Conservation (phyloP, 1,140 invertebrate species). For the Mactra quadrangularis region DNA sequence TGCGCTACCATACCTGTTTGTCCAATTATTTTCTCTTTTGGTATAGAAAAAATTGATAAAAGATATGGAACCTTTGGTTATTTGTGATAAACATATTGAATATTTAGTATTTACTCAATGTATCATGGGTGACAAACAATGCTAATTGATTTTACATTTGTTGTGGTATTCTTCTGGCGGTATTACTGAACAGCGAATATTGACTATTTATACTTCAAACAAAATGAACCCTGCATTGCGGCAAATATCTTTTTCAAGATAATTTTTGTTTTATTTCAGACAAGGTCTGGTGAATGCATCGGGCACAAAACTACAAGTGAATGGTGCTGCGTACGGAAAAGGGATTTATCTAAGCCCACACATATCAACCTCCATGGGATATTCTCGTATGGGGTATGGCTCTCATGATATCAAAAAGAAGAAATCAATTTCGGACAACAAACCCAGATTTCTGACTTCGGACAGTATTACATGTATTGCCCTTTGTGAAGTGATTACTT, state of each 20-base stretch:
- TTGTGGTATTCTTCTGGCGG: no score
- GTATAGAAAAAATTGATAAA: background rate
- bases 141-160: no score
- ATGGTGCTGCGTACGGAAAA: conserved; percentile 80
- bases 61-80: no score
- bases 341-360: conserved; percentile 81
- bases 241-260: no score
- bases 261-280: conserved; percentile 54
- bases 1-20: no score
- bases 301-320: conserved; percentile 77
- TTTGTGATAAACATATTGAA: no score
- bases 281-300: conserved; percentile 79
- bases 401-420: conserved; percentile 56
- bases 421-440: background rate
- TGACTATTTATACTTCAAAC: no score
- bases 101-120: background rate
- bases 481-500: conserved; percentile 76
- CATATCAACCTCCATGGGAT: conserved; percentile 72
- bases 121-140: no score
- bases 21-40: no score
- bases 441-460: conserved; percentile 60
- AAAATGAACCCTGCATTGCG: no score
- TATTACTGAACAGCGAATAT: no score
- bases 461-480: conserved; percentile 73
- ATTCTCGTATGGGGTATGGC: conserved; percentile 75